These are phyloP conservation scores for Prosapia bicincta DNA, from an alignment of 2,888 invertebrate genomes.

Conservation along the genomic window DNA sequence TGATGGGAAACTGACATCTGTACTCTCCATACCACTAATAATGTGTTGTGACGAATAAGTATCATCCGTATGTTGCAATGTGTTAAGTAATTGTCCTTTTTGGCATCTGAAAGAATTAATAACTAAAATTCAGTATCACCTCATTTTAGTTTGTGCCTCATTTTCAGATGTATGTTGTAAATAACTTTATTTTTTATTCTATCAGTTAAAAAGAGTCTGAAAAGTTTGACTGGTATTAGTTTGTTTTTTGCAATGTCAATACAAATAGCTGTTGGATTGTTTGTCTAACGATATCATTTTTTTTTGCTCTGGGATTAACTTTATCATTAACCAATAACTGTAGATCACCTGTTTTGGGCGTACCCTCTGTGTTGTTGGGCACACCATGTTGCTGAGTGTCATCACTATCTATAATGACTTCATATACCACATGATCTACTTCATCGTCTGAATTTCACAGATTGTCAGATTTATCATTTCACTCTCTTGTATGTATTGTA, in stretches of 20 bases:
- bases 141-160: neutral
- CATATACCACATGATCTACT: no score
- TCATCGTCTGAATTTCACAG: no score
- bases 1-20: no score
- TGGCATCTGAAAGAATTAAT: slow-evolving; percentile 7
- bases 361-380: neutral
- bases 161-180: neutral
- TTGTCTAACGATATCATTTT: slow-evolving; percentile 8
- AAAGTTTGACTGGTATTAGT: neutral
- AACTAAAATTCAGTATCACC: neutral
- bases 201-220: slow-evolving; percentile 7
- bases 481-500: no score
- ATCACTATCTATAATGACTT: no score
- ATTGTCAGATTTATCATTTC: no score
- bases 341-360: neutral
- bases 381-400: neutral
- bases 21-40: no score
- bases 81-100: slow-evolving; percentile 13
- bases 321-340: neutral
- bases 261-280: neutral
- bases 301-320: neutral
- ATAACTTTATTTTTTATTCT: slow-evolving; percentile 3
- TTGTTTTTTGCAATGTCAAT: slow-evolving; percentile 3
- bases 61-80: slow-evolving; percentile 29
- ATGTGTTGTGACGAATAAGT: no score